phyloP scores from a whole-genome alignment of 2,797 vertebrate species.

The Threskiornis aethiopicus region DNA sequence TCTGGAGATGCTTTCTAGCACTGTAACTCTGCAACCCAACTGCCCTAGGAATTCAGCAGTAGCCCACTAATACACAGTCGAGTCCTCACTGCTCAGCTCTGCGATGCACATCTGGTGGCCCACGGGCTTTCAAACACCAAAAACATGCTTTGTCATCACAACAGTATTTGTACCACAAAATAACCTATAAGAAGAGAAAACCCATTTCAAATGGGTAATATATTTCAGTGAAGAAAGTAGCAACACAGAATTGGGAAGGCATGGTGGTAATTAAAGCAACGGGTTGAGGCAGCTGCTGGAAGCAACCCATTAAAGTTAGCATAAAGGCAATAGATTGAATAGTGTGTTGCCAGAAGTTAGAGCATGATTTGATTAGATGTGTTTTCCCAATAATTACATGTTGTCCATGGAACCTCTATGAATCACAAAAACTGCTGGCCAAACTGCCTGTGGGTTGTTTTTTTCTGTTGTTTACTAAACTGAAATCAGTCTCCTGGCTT shows the following conservation, averaged over 20 bases:
- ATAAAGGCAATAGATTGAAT: background rate
- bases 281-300: background rate
- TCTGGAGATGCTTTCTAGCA: background rate
- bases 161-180: background rate
- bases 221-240: background rate
- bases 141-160: background rate
- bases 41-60: background rate
- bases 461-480: background rate
- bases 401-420: background rate
- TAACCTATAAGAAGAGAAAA: background rate
- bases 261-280: background rate
- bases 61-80: background rate
- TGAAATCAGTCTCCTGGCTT: background rate
- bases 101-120: accelerated
- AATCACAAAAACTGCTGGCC: background rate
- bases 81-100: background rate
- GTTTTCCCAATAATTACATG: background rate
- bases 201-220: accelerated
- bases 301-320: background rate
- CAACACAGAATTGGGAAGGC: accelerated
- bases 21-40: background rate
- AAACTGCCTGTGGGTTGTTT: background rate
- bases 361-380: background rate
- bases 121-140: background rate
- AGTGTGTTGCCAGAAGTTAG: background rate